Conservation (phyloP, 2,797 vertebrate genomes). For the Liasis olivaceus region DNA sequence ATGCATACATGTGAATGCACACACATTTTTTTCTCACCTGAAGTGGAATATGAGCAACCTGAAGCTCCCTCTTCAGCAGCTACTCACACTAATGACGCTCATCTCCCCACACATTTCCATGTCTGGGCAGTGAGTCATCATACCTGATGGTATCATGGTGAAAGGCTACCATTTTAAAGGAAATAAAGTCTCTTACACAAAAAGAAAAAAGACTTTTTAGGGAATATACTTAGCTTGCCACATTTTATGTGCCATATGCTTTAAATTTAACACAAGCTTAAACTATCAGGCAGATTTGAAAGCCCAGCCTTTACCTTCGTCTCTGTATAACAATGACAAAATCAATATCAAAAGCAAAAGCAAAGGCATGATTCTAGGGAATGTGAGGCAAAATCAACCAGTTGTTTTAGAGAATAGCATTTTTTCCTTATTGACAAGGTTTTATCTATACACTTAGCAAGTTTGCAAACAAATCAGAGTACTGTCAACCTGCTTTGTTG, state of each 20-base stretch:
- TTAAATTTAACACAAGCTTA: neutral
- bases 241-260: slow-evolving; percentile 61
- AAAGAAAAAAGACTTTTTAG: neutral
- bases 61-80: neutral
- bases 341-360: slow-evolving; percentile 34
- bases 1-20: neutral
- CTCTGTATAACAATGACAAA: neutral
- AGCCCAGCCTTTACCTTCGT: slow-evolving; percentile 24
- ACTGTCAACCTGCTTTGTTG: neutral
- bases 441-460: neutral
- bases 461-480: neutral
- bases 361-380: neutral
- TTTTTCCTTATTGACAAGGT: neutral
- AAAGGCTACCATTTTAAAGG: neutral
- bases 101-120: neutral
- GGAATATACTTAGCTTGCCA: neutral
- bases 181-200: neutral
- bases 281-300: neutral
- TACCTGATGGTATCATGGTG: neutral
- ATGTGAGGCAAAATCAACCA: neutral
- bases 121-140: neutral
- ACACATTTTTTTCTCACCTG: neutral
- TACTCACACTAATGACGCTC: neutral
- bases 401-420: neutral
- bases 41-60: neutral